Conservation (phyloP, 2,888 invertebrate genomes). For the Homarus gammarus region DNA sequence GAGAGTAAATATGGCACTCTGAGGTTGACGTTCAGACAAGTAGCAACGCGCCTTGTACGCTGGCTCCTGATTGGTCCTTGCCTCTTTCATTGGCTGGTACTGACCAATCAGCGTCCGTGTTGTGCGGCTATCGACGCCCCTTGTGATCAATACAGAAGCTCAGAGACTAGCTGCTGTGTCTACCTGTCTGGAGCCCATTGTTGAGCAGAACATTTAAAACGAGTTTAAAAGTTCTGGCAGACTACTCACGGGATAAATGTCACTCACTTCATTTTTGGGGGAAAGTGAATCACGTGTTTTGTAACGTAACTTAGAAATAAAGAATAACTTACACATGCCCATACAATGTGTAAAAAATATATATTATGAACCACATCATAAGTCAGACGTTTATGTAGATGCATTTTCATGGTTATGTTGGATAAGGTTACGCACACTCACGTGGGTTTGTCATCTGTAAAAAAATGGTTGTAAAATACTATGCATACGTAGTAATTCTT, state of each 20-base stretch:
- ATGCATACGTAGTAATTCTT: too few species aligned
- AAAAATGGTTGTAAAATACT: too few species aligned
- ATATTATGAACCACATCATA: too few species aligned
- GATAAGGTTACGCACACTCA: too few species aligned
- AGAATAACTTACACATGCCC: neutral
- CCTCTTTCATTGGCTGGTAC: neutral
- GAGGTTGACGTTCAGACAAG: constrained; percentile 42
- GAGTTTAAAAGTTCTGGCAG: neutral
- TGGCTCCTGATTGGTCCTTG: constrained; percentile 24
- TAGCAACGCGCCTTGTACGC: neutral
- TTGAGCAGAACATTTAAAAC: too few species aligned
- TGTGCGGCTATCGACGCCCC: constrained; percentile 27
- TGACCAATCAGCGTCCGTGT: constrained; percentile 42
- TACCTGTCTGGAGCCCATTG: too few species aligned
- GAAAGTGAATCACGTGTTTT: neutral
- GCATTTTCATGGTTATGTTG: too few species aligned
- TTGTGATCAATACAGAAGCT: constrained; percentile 68
- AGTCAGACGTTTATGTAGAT: too few species aligned
- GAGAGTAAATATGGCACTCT: constrained; percentile 26
- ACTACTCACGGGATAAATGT: constrained; percentile 1
- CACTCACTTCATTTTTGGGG: neutral
- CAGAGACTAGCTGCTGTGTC: constrained; percentile 14
- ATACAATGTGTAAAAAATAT: too few species aligned
- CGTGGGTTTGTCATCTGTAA: too few species aligned
- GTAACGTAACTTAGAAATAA: neutral